phyloP scores from a whole-genome alignment of 1,140 invertebrate genomes.

The Heterodera carotae region DNA sequence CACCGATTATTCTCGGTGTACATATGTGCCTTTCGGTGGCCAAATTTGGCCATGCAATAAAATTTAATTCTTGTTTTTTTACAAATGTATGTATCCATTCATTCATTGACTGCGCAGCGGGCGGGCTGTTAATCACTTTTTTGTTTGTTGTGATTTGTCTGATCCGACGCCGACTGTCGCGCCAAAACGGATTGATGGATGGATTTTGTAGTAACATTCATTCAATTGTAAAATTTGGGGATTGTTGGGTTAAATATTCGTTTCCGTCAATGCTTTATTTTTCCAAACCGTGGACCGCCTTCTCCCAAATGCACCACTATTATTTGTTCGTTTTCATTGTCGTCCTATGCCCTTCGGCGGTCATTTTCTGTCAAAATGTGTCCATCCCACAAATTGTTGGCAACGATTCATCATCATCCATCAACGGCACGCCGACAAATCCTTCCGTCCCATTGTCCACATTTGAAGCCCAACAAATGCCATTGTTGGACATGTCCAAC shows the following conservation, averaged over 20 bases:
- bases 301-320: neutral
- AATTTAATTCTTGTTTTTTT: neutral
- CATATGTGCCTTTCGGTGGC: too few species aligned
- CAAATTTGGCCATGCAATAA: too few species aligned
- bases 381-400: neutral
- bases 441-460: neutral
- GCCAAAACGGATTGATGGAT: too few species aligned
- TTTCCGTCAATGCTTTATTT: too few species aligned
- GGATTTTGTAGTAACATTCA: too few species aligned
- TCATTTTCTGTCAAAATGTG: neutral
- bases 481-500: neutral
- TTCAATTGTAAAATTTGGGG: too few species aligned
- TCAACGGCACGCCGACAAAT: neutral
- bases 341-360: neutral
- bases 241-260: too few species aligned
- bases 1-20: too few species aligned
- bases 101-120: too few species aligned
- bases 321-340: neutral
- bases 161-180: too few species aligned
- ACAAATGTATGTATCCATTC: neutral
- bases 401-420: neutral
- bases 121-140: too few species aligned
- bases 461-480: neutral
- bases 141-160: too few species aligned
- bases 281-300: neutral